Conservation (phyloP, 2,113 vertebrate species). For the Perca schrenkii region DNA sequence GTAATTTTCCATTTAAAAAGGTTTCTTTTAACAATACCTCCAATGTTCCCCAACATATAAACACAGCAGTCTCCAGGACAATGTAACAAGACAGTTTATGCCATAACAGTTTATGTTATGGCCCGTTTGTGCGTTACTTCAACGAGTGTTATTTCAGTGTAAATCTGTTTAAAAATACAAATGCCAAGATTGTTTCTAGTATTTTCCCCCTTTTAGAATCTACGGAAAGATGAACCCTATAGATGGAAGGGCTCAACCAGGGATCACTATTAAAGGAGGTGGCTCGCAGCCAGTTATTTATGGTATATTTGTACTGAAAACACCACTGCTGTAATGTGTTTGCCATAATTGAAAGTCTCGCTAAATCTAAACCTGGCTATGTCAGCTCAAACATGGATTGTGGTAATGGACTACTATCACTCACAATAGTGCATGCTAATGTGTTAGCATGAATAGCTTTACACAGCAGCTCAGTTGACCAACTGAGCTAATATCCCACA, state of each 20-base stretch:
- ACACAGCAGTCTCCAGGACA: neutral
- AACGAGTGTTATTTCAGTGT: too few species aligned
- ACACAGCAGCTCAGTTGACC: neutral
- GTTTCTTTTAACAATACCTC: too few species aligned
- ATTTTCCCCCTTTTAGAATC: too few species aligned
- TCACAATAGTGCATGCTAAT: constrained; percentile 4
- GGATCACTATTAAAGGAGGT: too few species aligned
- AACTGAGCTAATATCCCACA: neutral
- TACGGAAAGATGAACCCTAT: too few species aligned
- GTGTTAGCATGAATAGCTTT: constrained; percentile 2
- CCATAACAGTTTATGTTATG: neutral
- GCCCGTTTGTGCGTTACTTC: too few species aligned
- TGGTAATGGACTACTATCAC: neutral
- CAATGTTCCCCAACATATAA: neutral
- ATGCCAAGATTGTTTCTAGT: too few species aligned
- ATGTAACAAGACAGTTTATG: neutral
- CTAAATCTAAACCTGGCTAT: neutral
- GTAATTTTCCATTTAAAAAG: too few species aligned
- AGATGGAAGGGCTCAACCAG: too few species aligned
- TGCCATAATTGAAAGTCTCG: neutral
- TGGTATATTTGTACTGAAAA: neutral
- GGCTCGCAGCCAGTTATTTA: neutral
- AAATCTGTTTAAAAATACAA: too few species aligned
- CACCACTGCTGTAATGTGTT: neutral
- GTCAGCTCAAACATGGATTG: neutral